Base-by-base conservation (phyloP, 2,113 vertebrate genomes). In the Taurulus bubalis region DNA sequence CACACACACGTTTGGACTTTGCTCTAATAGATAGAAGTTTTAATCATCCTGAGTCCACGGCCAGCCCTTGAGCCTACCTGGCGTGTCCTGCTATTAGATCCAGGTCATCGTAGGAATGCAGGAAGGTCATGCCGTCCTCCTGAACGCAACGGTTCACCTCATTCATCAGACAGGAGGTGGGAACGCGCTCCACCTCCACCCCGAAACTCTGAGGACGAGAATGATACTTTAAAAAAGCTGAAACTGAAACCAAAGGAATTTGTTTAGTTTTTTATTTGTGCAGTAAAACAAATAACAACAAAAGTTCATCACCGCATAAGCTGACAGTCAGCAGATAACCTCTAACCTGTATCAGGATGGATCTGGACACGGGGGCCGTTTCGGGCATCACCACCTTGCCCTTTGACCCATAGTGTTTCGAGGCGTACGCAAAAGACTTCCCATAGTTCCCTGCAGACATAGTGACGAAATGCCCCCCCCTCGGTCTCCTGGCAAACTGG, bases 361-460 rank as follows among this genome's bases (percentile, higher is more conserved):
- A 90, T 83, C 93, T 94, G 83, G 94, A 94, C 15, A 85, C 47
- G 0, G 95, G 95, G 24, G 95, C 92, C 0, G 92, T 94, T 74
- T 95, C 94, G 0, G 94, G 94, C 95, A 96, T 96, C 75, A 96
- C 93, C 77, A 96, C 95, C 76, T 95, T 96, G 26, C 95, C 95
- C 81, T 85, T 92, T 28, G 86, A 89, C 34, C 92, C 88, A 3
- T 93, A 95, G 87, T 95, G 93, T 64, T 95, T 95, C 15, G 89
- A 92, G 28, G 95, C 95, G 7, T 90, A 96, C 0, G 94, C 94
- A 89, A 96, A 96, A 6, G 95, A 88, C 77, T 95, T 96, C 73
- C 95, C 95, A 65, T 96, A 96, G 82, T 96, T 96, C 73, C 95
- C 95, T 22, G 95, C 94, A 65, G 95, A 96, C 92, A 96, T 90